Base-by-base conservation (phyloP, 2,113 vertebrate genomes). In the Neogobius melanostomus region DNA sequence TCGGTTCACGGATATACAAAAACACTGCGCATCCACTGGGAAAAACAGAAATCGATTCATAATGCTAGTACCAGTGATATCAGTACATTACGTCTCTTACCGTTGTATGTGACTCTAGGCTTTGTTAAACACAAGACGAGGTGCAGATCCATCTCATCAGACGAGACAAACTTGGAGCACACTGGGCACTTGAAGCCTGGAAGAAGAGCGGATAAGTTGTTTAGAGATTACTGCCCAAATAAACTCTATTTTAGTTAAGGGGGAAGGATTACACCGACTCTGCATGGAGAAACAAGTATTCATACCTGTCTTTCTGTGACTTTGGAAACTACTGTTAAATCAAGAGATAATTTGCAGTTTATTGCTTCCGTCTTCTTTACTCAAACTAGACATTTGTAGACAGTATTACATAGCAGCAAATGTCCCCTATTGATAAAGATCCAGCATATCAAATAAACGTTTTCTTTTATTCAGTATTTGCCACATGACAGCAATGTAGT, bases 91-190 rank as follows among this genome's bases (percentile, higher is more conserved):
- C 3, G 28, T 4, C 28, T 87, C 95, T 92, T 94, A 98, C 97
- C 97, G 71, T 98, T 98, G 85, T 98, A 98, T 4, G 96, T 98
- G 88, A 97, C 95, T 89, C 97, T 94, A 86, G 97, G 97, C 85
- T 97, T 98, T 76, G 96, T 97, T 92, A 98, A 92, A 87, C 96
- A 98, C 94, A 98, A 92, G 76, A 97, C 95, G 81, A 98, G 95
- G 92, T 98, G 97, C 75, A 97, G 93, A 84, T 98, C 96, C 95
- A 98, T 98, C 92, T 98, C 96, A 10, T 98, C 97, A 11, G 96
- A 95, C 62, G 96, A 93, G 87, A 98, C 93, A 86, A 96, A 96
- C 93, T 97, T 98, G 88, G 95, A 97, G 92, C 97, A 98, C 67
- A 98, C 95, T 47, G 97, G 97, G 86, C 96, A 97, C 92, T 96